Evolutionary conservation across 2,113 vertebrate genomes (phyloP).

Genomic region (Cnemophilus loriae): DNA sequence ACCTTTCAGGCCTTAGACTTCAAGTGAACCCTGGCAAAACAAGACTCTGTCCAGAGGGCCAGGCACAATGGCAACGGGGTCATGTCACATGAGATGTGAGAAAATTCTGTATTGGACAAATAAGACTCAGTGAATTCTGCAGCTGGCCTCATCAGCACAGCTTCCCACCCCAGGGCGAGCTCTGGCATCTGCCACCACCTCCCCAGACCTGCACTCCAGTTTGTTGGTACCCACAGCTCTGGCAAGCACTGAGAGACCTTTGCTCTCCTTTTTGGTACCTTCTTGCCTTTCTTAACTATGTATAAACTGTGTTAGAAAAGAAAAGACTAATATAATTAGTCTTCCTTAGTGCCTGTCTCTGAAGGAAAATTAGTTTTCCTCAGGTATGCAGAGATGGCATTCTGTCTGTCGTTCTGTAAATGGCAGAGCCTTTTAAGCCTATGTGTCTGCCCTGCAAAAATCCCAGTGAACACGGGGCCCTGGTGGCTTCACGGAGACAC

Average conservation of each 20-base stretch:
- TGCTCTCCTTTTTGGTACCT: not conserved
- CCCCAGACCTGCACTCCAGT: not conserved
- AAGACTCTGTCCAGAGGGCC: not conserved
- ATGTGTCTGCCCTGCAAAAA: not conserved
- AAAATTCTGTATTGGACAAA: not conserved
- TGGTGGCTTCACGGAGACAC: not conserved
- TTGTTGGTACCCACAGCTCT: not conserved
- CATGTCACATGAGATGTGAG: not conserved
- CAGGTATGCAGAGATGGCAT: not conserved
- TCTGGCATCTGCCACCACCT: not conserved
- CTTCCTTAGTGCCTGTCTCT: not conserved
- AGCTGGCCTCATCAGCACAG: not conserved
- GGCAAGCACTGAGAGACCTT: not conserved
- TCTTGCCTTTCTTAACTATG: not conserved
- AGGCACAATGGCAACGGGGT: not conserved
- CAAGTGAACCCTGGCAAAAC: not conserved
- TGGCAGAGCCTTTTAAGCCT: not conserved
- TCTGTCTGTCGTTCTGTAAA: not conserved
- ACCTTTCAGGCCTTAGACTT: conserved; percentile 6
- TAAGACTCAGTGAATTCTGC: not conserved
- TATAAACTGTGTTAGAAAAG: not conserved
- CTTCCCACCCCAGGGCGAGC: not conserved
- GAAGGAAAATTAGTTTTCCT: not conserved
- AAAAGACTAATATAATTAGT: not conserved
- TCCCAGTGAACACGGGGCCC: not conserved